Percentiles rank a stretch among this genome's conserved stretches.
phyloP scores from a whole-genome alignment of 2,888 invertebrate species.

The Xylota segnis region DNA sequence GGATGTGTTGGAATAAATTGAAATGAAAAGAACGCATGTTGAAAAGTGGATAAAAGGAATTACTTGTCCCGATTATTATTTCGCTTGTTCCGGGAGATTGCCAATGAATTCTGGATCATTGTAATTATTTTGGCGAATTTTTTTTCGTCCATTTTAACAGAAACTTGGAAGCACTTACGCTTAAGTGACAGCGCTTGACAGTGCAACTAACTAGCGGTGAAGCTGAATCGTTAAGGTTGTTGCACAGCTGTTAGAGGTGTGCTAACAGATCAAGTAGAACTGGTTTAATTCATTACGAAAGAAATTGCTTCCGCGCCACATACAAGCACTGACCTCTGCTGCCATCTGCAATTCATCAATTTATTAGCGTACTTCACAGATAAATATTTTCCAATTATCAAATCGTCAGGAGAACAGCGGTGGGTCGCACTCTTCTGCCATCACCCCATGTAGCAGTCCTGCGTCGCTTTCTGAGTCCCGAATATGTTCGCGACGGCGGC shows the following conservation, averaged over 20 bases:
- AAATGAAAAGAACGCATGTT: background rate
- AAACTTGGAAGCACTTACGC: background rate
- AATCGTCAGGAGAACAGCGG: constrained; percentile 72
- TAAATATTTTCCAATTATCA: constrained; percentile 77
- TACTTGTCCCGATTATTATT: constrained; percentile 1
- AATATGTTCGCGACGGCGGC: constrained; percentile 19
- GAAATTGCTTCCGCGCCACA: constrained; percentile 66
- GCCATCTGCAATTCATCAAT: constrained; percentile 68
- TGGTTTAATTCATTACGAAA: constrained; percentile 63
- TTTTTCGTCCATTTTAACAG: background rate
- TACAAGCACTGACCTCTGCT: constrained; percentile 49
- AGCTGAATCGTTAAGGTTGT: background rate
- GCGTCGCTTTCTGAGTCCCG: constrained; percentile 26
- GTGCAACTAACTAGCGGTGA: background rate
- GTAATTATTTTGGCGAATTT: background rate
- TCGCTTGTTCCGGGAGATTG: background rate
- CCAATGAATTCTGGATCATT: constrained; percentile 1
- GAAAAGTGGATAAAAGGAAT: background rate
- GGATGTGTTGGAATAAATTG: background rate
- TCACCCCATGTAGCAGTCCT: constrained; percentile 29
- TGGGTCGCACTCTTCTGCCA: constrained; percentile 58
- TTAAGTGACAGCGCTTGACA: background rate
- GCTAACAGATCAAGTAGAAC: constrained; percentile 5
- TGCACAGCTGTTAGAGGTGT: background rate
- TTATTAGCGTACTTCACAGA: constrained; percentile 62